Evolutionary conservation across 2,113 vertebrate species (phyloP), one percentile per base, ranked within the genome.

Genomic region (Hucho hucho): DNA sequence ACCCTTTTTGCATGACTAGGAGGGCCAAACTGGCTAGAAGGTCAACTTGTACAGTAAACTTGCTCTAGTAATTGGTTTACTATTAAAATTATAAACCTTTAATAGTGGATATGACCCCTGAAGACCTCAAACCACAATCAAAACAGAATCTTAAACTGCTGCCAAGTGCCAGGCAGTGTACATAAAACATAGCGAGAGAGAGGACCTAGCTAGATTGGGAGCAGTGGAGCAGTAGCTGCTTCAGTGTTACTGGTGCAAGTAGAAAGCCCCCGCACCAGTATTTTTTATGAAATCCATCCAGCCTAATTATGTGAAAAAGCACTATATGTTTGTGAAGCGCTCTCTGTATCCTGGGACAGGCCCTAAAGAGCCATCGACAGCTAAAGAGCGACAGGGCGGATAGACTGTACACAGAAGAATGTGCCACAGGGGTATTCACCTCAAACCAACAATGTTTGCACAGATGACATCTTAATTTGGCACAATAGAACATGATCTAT

Each of bases 381-480:
- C 81, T 80, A 70, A 87, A 86, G 28, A 84, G 90, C 76, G 84
- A 90, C 88, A 83, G 89, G 78, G 79, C 83, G 86, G 86, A 87
- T 87, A 75, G 84, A 84, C 84, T 75, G 73, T 79, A 79, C 81
- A 83, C 26, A 20, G 2, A 47, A 24, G 82, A 80, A 82, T 84
- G 74, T 73, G 84, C 84, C 86, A 82, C 76, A 59, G 87, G 90
- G 82, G 79, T 84, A 89, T 92, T 91, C 89, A 88, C 83, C 78
- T 79, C 68, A 83, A 90, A 89, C 86, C 83, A 86, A 86, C 79
- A 81, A 87, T 86, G 86, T 85, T 87, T 78, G 84, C 88, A 88
- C 85, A 90, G 81, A 90, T 86, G 87, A 93, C 87, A 87, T 92
- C 89, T 91, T 92, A 93, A 93, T 92, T 88, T 90, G 89, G 83